Evolutionary conservation across 1,140 invertebrate species (phyloP).

Genomic region (Chelonus insularis): DNA sequence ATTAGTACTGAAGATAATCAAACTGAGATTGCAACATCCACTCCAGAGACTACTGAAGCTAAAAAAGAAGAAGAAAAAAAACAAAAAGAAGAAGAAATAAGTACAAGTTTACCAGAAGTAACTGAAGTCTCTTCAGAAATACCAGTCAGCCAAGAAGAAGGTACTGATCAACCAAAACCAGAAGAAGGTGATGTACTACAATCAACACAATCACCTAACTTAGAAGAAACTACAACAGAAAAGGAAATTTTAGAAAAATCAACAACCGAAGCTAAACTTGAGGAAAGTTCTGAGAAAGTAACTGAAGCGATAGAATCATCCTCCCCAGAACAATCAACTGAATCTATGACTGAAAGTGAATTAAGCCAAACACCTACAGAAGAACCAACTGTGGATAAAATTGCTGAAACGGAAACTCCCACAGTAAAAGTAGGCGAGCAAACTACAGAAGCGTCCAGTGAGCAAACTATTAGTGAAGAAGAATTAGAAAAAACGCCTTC

Average conservation of each 20-base stretch:
- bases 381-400: conserved; percentile 3
- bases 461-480: no score
- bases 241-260: conserved; percentile 26
- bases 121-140: background rate
- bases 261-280: conserved; percentile 20
- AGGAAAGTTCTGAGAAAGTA: conserved; percentile 22
- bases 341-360: background rate
- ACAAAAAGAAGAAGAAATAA: background rate
- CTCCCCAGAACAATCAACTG: conserved; percentile 1
- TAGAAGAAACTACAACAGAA: conserved; percentile 16
- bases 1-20: background rate
- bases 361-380: conserved; percentile 4
- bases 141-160: background rate
- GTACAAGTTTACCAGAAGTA: background rate
- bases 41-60: background rate
- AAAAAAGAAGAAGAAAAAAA: background rate
- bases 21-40: background rate
- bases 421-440: conserved; percentile 6
- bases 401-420: background rate
- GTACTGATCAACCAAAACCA: conserved; percentile 4
- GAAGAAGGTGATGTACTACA: conserved; percentile 11
- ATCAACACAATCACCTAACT: conserved; percentile 20
- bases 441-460: background rate
- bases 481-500: background rate
- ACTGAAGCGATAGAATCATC: background rate